phyloP scores from a whole-genome alignment of 2,888 invertebrate species.

The Callyntrura sp. region DNA sequence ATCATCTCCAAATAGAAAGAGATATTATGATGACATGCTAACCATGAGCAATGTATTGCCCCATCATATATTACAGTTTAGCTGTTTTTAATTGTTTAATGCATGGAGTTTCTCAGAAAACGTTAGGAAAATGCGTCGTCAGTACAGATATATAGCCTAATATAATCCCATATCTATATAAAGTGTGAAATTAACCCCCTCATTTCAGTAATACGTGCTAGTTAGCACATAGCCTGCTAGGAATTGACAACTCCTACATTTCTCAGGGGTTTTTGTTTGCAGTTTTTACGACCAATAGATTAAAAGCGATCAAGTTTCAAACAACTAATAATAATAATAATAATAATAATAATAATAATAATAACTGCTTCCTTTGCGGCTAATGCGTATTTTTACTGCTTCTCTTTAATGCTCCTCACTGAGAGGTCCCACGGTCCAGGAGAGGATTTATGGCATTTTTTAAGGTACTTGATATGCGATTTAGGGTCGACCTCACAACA shows the following conservation, averaged over 20 bases:
- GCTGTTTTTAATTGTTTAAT: neutral
- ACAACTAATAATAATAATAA: neutral
- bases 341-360: too few species aligned
- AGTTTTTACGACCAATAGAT: neutral
- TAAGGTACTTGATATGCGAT: neutral
- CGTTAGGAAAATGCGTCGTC: neutral
- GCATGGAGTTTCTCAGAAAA: neutral
- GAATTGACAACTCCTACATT: neutral
- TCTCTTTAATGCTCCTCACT: neutral
- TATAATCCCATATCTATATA: too few species aligned
- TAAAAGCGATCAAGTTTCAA: slow-evolving; percentile 25
- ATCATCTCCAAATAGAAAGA: too few species aligned
- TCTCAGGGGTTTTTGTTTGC: neutral
- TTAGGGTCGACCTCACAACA: neutral
- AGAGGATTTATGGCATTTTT: neutral
- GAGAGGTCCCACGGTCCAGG: slow-evolving; percentile 29
- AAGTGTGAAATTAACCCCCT: neutral
- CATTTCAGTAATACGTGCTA: neutral
- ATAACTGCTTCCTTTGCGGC: too few species aligned
- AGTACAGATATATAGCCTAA: too few species aligned
- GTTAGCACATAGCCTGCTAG: neutral
- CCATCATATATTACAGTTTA: too few species aligned
- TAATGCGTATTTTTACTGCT: neutral
- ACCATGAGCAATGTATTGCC: too few species aligned
- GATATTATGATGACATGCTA: too few species aligned